Evolutionary conservation across 2,888 invertebrate genomes (phyloP).

Genomic region (Teleiodes luculella): DNA sequence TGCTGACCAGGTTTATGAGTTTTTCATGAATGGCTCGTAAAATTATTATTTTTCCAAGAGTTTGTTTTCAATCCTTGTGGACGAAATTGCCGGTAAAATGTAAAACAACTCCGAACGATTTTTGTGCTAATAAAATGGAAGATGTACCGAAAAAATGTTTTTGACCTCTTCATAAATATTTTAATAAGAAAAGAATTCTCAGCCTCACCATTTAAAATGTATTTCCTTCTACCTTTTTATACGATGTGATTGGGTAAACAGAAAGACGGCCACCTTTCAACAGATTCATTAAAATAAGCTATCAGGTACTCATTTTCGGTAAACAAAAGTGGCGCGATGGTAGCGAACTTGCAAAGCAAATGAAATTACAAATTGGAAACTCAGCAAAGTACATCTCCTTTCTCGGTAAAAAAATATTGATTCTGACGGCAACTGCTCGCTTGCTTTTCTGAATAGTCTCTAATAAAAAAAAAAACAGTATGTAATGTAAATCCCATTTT

Average conservation of each 20-base stretch:
- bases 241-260: too few relatives aligned
- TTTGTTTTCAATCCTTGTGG: background rate
- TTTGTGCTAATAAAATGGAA: background rate
- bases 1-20: conserved; percentile 2
- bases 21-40: conserved; percentile 9
- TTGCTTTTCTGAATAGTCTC: background rate
- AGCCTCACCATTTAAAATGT: background rate
- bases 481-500: background rate
- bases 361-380: background rate
- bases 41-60: conserved; percentile 2
- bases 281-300: conserved; percentile 33
- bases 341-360: background rate
- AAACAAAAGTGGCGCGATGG: background rate
- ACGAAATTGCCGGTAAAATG: background rate
- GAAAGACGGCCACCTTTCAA: conserved; percentile 27
- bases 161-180: conserved; percentile 47
- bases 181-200: conserved; percentile 37
- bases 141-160: background rate
- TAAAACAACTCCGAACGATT: background rate
- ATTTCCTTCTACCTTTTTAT: too few relatives aligned
- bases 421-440: background rate
- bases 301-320: background rate
- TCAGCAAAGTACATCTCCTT: background rate
- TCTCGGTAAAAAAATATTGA: background rate
- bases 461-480: background rate